Evolutionary conservation across 2,797 vertebrate species (phyloP), one percentile per base, ranked within the genome.

Genomic region (Chaenodraco wilsoni): DNA sequence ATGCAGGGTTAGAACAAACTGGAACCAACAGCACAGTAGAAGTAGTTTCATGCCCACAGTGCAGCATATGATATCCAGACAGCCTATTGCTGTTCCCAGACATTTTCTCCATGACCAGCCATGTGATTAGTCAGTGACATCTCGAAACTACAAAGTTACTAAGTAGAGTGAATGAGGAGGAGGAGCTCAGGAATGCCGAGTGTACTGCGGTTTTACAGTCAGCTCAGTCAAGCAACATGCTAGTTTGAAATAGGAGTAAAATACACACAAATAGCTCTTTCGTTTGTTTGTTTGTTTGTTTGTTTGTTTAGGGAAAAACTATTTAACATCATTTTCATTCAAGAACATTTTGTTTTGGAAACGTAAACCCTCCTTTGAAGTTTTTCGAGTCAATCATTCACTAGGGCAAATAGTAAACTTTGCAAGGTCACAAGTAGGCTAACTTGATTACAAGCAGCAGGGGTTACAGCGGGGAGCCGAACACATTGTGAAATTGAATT

Each of bases 351-450:
- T 66, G 37, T 64, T 82, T 66, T 68, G 17, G 41, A 83, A 76
- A 83, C 57, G 15, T 54, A 45, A 72, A 37, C 45, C 43, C 27
- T 16, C 15, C 17, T 52, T n/a, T 52, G 58, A 21, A 0, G 21
- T 76, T 19, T 65, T 60, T 37, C 14, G 49, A 85, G 93, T 94
- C 80, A 94, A 94, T 94, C 80, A 95, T 95, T 94, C 59, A 91
- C 91, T 44, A 40, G 48, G 74, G 74, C 81, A 91, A 93, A 94
- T 49, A 87, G 80, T 74, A 72, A 84, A 83, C 83, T 87, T 82
- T 54, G 14, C 69, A 81, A 83, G 89, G 91, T 81, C 90, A 87
- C 84, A 89, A 89, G 92, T 89, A 37, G 33, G 33, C 33, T 37
- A 90, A 80, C 62, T 52, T 84, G 89, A 92, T 92, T 92, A 91